Conservation (phyloP, 2,797 vertebrate genomes). For the Atherinosoma microstoma region DNA sequence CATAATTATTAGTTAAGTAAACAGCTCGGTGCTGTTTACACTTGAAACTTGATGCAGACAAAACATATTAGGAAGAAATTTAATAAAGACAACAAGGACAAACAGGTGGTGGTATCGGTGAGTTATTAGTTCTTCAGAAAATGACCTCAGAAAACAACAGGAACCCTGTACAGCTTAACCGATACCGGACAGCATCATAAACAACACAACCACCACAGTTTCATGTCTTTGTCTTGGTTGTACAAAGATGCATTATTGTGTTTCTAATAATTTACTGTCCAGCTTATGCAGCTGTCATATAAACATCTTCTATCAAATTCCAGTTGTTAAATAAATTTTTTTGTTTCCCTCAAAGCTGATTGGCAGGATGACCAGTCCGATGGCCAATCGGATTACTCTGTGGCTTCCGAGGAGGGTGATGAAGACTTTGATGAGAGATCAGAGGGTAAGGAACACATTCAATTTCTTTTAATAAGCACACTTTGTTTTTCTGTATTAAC, state of each 20-base stretch:
- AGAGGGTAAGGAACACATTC: slow-evolving; percentile 84
- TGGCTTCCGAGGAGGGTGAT: slow-evolving; percentile 98
- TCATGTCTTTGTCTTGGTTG: too few relatives aligned
- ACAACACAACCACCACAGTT: too few relatives aligned
- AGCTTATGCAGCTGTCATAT: neutral
- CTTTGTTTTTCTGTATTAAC: too few relatives aligned
- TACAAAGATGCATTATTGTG: too few relatives aligned
- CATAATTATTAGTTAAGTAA: too few relatives aligned
- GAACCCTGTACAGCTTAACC: neutral
- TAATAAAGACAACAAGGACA: too few relatives aligned
- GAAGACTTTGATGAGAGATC: slow-evolving; percentile 97
- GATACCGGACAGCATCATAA: neutral
- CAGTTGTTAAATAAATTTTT: neutral
- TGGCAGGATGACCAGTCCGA: slow-evolving; percentile 99
- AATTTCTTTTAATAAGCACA: neutral
- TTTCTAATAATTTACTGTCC: neutral
- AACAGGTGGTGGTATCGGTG: too few relatives aligned
- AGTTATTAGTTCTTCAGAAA: too few relatives aligned
- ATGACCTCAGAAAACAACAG: too few relatives aligned
- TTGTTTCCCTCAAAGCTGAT: slow-evolving; percentile 79
- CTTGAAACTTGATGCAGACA: too few relatives aligned
- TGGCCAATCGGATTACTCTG: slow-evolving; percentile 98
- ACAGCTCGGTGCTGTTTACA: too few relatives aligned
- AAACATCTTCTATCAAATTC: neutral
- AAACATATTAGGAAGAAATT: too few relatives aligned